A percentile compares a stretch with the other conserved stretches of the same genome.
Conservation (phyloP, 1,140 invertebrate species). For the Ditylenchus dipsaci region DNA sequence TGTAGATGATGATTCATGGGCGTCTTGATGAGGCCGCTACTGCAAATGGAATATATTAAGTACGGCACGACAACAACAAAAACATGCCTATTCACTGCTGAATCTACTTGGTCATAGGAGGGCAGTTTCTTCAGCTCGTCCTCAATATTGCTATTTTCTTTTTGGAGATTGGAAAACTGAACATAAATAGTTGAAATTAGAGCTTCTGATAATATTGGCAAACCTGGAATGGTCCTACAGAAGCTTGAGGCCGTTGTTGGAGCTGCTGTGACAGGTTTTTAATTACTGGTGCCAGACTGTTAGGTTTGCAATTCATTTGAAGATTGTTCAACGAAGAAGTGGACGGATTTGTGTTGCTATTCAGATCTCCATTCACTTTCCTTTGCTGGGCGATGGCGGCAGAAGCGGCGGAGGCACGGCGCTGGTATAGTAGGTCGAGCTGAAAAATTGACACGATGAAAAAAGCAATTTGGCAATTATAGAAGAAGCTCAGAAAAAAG, state of each 20-base stretch:
- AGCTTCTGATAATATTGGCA: neutral
- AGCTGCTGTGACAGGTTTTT: neutral
- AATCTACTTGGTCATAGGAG: slow-evolving; percentile 23
- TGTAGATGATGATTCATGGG: neutral
- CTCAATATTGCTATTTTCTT: neutral
- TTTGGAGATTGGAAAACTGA: neutral
- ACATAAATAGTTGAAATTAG: neutral
- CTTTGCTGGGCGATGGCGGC: slow-evolving; percentile 34
- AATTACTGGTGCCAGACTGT: too few relatives aligned
- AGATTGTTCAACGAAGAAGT: too few relatives aligned
- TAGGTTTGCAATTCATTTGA: too few relatives aligned
- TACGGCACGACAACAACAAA: neutral
- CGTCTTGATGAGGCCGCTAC: neutral
- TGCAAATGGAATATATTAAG: neutral
- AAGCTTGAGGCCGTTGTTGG: slow-evolving; percentile 34
- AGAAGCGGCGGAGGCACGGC: slow-evolving; percentile 29
- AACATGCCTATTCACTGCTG: neutral
- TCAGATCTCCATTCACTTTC: slow-evolving; percentile 22
- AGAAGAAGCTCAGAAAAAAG: too few relatives aligned
- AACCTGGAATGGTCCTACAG: slow-evolving; percentile 41
- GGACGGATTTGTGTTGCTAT: neutral
- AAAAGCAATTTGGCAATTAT: too few relatives aligned
- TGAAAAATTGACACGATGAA: slow-evolving; percentile 19
- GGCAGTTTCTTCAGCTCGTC: slow-evolving; percentile 12
- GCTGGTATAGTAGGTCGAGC: slow-evolving; percentile 34